Base-by-base conservation (phyloP, 2,888 invertebrate genomes). In the Malthinus seriepunctatus region DNA sequence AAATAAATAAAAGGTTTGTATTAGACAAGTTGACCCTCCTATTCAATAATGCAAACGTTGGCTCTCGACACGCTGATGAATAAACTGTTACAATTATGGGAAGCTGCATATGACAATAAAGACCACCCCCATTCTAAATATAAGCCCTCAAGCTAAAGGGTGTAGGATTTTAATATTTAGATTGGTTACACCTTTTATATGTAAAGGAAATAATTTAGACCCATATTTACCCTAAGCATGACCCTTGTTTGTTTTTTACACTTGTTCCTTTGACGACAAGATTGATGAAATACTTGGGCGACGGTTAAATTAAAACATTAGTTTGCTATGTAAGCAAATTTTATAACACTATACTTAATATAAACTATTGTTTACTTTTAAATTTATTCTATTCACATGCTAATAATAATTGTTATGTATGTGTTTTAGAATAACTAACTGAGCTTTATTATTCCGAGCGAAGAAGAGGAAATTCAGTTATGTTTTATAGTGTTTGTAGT, bases 121-220 rank as follows among this genome's bases (percentile, higher is more conserved):
- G 60, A 59, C 70, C 64, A 63, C 61, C 61, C 61, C 61, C 56
- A 48, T 56, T 60, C 51, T 57, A 60, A 51, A 52, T 51, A 51
- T 55, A 56, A 56, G 23, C 60, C 64, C 64, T 46, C 58, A 45
- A 60, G 54, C 58, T 56, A 51, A 42, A 59, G 64, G 62, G 62
- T 65, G 64, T 62, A 66, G 68, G 71, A 72, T 76, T 78, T 78
- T 77, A 78, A 78, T 78, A 78, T 78, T 78, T 78, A 78, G 78
- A 78, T 78, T 78, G 78, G 78, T 78, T 78, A 78, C 78, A 78
- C 78, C 78, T 78, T 78, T 78, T 78, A 78, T 77, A 71, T 76
- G 78, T 78, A 74, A 72, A 74, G 76, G 76, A 78, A 78, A 78
- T 78, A 78, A 78, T 78, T 78, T 77, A 69, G 71, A 68, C 73